Evolutionary conservation across 2,888 invertebrate species (phyloP).

Genomic region (Hesperia comma): DNA sequence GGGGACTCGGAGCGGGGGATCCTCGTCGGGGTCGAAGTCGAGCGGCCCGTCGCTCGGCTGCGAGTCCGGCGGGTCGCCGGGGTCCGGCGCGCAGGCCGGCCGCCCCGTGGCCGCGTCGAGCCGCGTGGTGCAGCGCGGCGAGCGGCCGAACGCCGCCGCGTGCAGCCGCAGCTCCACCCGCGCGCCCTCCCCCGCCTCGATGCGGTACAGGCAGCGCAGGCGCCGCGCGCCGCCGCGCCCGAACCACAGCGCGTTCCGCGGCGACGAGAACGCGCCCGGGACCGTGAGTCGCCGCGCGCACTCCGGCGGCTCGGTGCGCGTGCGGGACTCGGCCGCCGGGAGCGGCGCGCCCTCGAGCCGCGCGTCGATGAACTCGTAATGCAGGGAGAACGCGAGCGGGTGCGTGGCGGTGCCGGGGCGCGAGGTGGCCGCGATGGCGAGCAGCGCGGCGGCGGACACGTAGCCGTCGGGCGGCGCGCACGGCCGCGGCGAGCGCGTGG

Average conservation of each 20-base stretch:
- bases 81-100: conserved; percentile 65
- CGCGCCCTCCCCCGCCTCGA: conserved; percentile 85
- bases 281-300: conserved; percentile 67
- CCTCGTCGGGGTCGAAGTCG: conserved; percentile 59
- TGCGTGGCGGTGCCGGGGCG: conserved; percentile 91
- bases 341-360: conserved; percentile 88
- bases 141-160: conserved; percentile 88
- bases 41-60: conserved; percentile 49
- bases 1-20: conserved; percentile 73
- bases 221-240: conserved; percentile 92
- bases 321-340: conserved; percentile 63
- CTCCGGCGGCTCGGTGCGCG: conserved; percentile 61
- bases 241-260: conserved; percentile 92
- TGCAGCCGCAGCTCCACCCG: conserved; percentile 87
- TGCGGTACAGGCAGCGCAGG: conserved; percentile 90
- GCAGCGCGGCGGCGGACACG: conserved; percentile 76
- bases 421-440: conserved; percentile 76
- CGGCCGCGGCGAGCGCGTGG: conserved; percentile 90
- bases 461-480: conserved; percentile 92
- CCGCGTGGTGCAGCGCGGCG: conserved; percentile 86
- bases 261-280: conserved; percentile 86
- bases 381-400: conserved; percentile 88
- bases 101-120: conserved; percentile 89
- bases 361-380: conserved; percentile 94
- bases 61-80: conserved; percentile 46